These are phyloP conservation scores for Stenodema calcarata DNA, from an alignment of 2,888 invertebrate species.

Conservation along the genomic window DNA sequence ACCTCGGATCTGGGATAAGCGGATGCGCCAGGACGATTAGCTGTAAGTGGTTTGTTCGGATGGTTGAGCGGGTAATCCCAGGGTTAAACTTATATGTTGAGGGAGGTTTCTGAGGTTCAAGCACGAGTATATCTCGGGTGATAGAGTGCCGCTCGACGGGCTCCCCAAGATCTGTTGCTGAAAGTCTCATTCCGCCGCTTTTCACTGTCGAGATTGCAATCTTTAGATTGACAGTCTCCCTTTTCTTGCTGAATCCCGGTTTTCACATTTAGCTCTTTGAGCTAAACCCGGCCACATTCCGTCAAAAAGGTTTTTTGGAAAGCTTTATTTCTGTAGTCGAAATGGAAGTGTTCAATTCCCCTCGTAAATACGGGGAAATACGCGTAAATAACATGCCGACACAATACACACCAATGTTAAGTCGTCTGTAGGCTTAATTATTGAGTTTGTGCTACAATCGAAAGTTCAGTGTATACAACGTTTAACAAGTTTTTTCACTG, in stretches of 20 bases:
- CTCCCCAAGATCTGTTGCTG: background rate
- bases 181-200: constrained; percentile 24
- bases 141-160: background rate
- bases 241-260: background rate
- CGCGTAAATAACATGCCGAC: too few relatives aligned
- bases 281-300: too few relatives aligned
- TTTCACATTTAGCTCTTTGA: background rate
- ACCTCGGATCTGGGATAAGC: background rate
- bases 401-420: too few relatives aligned
- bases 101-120: background rate
- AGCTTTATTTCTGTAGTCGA: background rate
- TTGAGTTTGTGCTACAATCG: too few relatives aligned
- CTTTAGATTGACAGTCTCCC: constrained; percentile 8
- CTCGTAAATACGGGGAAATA: too few relatives aligned
- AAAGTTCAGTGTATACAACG: too few relatives aligned
- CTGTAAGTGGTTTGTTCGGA: background rate
- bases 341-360: too few relatives aligned
- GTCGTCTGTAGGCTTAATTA: too few relatives aligned
- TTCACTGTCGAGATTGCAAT: constrained; percentile 32
- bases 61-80: background rate
- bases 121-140: constrained; percentile 18
- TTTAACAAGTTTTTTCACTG: too few relatives aligned
- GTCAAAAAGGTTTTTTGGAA: background rate
- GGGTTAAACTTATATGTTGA: background rate
- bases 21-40: background rate